Evolutionary conservation across 2,888 invertebrate genomes (phyloP).

Genomic region (Candidula unifasciata): DNA sequence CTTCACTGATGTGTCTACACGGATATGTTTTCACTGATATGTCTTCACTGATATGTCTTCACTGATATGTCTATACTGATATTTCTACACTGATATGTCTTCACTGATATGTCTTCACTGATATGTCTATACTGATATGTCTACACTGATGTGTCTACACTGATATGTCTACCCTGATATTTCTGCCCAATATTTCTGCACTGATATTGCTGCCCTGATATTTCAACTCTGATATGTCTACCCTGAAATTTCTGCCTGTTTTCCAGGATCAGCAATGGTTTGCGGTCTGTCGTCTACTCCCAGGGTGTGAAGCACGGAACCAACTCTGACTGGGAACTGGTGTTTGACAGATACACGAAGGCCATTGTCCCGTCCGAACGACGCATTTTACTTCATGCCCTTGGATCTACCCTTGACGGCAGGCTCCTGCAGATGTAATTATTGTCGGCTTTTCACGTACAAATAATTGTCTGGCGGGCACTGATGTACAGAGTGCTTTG

Average conservation of each 20-base stretch:
- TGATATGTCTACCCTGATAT: too few species aligned
- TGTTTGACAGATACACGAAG: constrained; percentile 71
- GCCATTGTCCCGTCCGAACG: constrained; percentile 74
- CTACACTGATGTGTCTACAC: too few species aligned
- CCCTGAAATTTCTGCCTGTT: background rate
- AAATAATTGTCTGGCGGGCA: too few species aligned
- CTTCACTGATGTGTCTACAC: too few species aligned
- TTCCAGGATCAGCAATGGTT: constrained; percentile 84
- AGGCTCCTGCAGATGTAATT: constrained; percentile 71
- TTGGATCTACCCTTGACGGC: constrained; percentile 71
- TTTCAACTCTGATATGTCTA: background rate
- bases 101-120: too few species aligned
- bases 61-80: too few species aligned
- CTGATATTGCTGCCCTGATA: background rate
- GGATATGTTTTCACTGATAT: too few species aligned
- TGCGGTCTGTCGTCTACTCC: constrained; percentile 84
- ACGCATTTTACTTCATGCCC: constrained; percentile 67
- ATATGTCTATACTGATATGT: too few species aligned
- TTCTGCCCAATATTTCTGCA: background rate
- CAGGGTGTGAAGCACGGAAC: constrained; percentile 79
- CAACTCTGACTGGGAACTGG: constrained; percentile 74
- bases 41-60: too few species aligned
- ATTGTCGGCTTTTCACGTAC: too few species aligned
- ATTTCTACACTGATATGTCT: too few species aligned
- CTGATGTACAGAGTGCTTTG: too few species aligned